Conservation (phyloP, 2,797 vertebrate genomes). For the Aulostomus chinensis region DNA sequence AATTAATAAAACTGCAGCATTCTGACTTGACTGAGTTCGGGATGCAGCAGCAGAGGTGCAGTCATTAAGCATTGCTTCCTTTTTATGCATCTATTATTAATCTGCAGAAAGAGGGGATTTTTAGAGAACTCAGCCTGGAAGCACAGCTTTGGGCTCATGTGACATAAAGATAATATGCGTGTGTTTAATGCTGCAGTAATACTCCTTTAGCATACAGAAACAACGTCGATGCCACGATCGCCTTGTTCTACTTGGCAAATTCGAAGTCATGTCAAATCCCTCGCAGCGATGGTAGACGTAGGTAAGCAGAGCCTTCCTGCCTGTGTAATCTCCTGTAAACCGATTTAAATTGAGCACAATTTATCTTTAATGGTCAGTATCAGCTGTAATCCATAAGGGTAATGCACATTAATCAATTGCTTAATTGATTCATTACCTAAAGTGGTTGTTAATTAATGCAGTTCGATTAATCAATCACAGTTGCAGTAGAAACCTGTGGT, state of each 20-base stretch:
- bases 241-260: constrained; percentile 45
- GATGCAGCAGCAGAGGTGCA: constrained; percentile 29
- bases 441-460: constrained; percentile 70
- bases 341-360: constrained; percentile 52
- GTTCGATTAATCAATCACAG: constrained; percentile 67
- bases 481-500: constrained; percentile 37
- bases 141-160: constrained; percentile 58
- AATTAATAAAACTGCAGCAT: constrained; percentile 49
- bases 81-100: constrained; percentile 62
- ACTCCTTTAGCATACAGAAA: constrained; percentile 49
- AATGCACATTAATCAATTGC: constrained; percentile 66
- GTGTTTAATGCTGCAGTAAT: constrained; percentile 60
- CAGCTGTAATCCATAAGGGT: constrained; percentile 59
- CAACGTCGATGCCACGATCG: constrained; percentile 33
- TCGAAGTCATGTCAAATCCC: constrained; percentile 40
- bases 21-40: constrained; percentile 38
- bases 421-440: constrained; percentile 75
- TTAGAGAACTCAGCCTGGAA: constrained; percentile 55
- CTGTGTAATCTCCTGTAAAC: constrained; percentile 52
- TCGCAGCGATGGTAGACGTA: constrained; percentile 12
- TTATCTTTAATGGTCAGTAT: constrained; percentile 69
- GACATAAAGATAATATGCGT: constrained; percentile 66
- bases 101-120: constrained; percentile 51
- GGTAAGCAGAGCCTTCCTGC: constrained; percentile 42
- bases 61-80: constrained; percentile 54